Conservation (phyloP, 2,113 vertebrate species). For the Macrotus californicus region DNA sequence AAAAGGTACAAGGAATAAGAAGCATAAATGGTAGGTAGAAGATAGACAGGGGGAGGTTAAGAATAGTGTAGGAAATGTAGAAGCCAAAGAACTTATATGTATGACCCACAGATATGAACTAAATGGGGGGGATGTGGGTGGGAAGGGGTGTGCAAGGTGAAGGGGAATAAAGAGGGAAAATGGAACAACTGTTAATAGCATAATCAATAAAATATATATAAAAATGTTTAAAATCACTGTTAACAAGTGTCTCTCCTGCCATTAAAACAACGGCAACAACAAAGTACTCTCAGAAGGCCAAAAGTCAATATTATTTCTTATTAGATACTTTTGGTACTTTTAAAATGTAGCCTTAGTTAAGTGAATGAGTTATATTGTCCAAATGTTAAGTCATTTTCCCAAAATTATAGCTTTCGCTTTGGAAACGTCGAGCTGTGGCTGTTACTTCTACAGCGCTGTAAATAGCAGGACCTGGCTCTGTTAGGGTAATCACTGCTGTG, state of each 20-base stretch:
- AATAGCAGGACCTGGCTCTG: slow-evolving; percentile 25
- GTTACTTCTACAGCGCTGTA: not conserved
- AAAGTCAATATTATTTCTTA: not conserved
- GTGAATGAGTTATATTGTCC: not conserved
- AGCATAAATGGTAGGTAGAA: too few species aligned
- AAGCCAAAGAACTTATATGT: too few species aligned
- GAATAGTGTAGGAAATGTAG: too few species aligned
- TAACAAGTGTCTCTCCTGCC: not conserved
- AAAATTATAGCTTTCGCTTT: slow-evolving; percentile 40
- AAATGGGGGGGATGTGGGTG: too few species aligned
- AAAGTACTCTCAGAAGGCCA: not conserved
- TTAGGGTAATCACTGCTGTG: slow-evolving; percentile 4
- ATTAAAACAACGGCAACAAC: not conserved
- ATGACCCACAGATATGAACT: too few species aligned
- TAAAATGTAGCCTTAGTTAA: slow-evolving; percentile 28
- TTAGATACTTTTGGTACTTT: slow-evolving; percentile 3
- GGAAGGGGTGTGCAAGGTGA: too few species aligned
- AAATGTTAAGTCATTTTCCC: slow-evolving; percentile 3
- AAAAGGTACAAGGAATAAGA: too few species aligned
- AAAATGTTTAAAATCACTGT: not conserved
- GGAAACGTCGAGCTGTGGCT: slow-evolving; percentile 15
- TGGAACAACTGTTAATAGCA: too few species aligned
- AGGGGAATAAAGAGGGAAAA: too few species aligned
- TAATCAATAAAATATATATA: too few species aligned
- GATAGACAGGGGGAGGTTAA: too few species aligned